These are phyloP conservation scores for Stegana nigrithorax DNA, from an alignment of 2,888 invertebrate species.

Conservation along the genomic window DNA sequence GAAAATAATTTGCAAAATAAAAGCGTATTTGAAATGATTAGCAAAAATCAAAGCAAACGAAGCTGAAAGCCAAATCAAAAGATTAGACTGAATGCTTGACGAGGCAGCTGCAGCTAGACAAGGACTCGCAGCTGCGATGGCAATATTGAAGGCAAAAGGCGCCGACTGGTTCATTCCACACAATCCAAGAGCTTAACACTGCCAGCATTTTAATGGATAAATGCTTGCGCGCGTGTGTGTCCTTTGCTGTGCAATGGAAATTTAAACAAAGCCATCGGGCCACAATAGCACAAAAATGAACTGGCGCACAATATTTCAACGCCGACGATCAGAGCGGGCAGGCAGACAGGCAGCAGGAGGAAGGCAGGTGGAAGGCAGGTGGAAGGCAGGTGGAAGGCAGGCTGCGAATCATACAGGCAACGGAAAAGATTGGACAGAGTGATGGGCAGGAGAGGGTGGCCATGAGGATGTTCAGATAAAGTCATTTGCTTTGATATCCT, in stretches of 20 bases:
- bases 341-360: too few species aligned
- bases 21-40: too few species aligned
- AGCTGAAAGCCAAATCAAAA: slow-evolving; percentile 44
- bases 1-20: too few species aligned
- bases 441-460: too few species aligned
- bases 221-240: slow-evolving; percentile 39
- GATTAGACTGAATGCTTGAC: slow-evolving; percentile 23
- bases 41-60: slow-evolving; percentile 40
- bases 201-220: slow-evolving; percentile 16
- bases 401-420: too few species aligned
- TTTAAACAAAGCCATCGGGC: slow-evolving; percentile 52
- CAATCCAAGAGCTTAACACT: too few species aligned
- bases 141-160: background rate
- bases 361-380: too few species aligned
- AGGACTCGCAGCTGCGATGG: background rate
- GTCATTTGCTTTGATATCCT: slow-evolving; percentile 61
- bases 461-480: slow-evolving; percentile 55
- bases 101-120: background rate
- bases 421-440: too few species aligned
- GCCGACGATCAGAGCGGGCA: too few species aligned
- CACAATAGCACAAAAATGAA: slow-evolving; percentile 42
- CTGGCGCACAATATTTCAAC: too few species aligned
- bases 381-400: too few species aligned
- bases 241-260: slow-evolving; percentile 39
- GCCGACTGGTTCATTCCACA: too few species aligned